A percentile compares a stretch with the other conserved stretches of the same genome.
phyloP scores from a whole-genome alignment of 2,888 invertebrate genomes.

The Tenthredo notha region DNA sequence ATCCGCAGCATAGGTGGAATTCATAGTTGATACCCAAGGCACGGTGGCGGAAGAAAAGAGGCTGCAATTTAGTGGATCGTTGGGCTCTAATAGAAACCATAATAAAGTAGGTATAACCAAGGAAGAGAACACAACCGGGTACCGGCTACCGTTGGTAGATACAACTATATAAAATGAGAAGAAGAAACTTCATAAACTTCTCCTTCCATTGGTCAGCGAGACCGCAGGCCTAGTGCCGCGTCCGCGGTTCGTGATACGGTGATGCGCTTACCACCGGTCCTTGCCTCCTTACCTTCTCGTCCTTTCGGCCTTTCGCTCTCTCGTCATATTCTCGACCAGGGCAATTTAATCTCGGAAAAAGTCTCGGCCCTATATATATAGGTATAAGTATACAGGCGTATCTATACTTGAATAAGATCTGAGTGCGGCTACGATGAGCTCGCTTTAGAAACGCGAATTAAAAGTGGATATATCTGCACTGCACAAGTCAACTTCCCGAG shows the following conservation, averaged over 20 bases:
- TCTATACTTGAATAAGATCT: not conserved
- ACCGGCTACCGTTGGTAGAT: not conserved
- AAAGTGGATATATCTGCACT: not conserved
- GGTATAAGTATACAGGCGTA: not conserved
- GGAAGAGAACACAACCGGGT: not conserved
- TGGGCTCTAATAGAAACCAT: constrained; percentile 70
- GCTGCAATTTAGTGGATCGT: constrained; percentile 75
- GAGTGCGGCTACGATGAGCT: not conserved
- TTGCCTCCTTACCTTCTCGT: not conserved
- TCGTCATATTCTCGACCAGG: not conserved
- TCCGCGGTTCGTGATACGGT: not conserved
- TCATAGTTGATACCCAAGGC: constrained; percentile 34
- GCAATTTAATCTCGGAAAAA: constrained; percentile 52
- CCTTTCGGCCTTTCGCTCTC: not conserved
- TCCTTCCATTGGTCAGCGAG: not conserved
- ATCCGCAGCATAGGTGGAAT: constrained; percentile 19
- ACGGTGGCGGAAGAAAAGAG: constrained; percentile 49
- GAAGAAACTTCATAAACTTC: constrained; percentile 31
- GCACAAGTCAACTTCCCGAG: not conserved
- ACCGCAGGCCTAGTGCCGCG: not conserved
- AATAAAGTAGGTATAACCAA: constrained; percentile 63
- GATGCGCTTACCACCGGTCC: not conserved
- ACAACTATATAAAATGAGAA: not conserved
- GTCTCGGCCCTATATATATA: not conserved
- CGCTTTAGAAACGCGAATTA: not conserved